A percentile compares a stretch with the other conserved stretches of the same genome.
Conservation (phyloP, 2,797 vertebrate species). For the Molossus alvarezi region DNA sequence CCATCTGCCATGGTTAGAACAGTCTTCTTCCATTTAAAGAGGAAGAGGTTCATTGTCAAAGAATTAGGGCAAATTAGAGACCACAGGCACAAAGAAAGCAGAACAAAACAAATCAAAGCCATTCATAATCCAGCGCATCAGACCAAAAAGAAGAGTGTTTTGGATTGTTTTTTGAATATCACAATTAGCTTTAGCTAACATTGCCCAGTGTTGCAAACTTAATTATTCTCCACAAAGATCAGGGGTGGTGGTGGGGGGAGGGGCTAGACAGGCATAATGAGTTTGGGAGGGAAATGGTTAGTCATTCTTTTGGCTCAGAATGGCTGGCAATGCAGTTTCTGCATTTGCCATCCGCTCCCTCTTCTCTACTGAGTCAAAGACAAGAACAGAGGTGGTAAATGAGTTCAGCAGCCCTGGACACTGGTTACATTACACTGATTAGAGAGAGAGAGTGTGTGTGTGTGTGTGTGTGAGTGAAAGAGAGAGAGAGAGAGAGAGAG, state of each 20-base stretch:
- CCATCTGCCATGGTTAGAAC: constrained; percentile 48
- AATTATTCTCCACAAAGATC: constrained; percentile 65
- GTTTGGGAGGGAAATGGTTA: constrained; percentile 49
- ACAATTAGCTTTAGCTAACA: constrained; percentile 49
- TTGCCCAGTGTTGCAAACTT: constrained; percentile 41
- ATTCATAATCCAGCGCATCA: constrained; percentile 23
- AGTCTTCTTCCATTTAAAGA: constrained; percentile 67
- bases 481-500: background rate
- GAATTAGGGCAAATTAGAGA: constrained; percentile 71
- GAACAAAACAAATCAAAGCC: constrained; percentile 71
- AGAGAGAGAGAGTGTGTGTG: background rate
- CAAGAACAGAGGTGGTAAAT: constrained; percentile 59
- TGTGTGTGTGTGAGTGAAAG: too few relatives aligned
- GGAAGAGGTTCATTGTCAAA: constrained; percentile 52
- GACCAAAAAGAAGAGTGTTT: constrained; percentile 63
- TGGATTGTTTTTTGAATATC: constrained; percentile 63
- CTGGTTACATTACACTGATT: background rate
- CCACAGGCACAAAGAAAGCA: constrained; percentile 59
- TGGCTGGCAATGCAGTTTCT: background rate
- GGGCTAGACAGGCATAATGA: constrained; percentile 36
- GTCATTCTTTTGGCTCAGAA: constrained; percentile 59
- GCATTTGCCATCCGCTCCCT: background rate
- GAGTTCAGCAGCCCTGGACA: background rate
- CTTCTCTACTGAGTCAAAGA: constrained; percentile 56
- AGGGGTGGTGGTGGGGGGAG: background rate